Conservation (phyloP, 1,140 invertebrate genomes). For the Calephelis virginiensis region DNA sequence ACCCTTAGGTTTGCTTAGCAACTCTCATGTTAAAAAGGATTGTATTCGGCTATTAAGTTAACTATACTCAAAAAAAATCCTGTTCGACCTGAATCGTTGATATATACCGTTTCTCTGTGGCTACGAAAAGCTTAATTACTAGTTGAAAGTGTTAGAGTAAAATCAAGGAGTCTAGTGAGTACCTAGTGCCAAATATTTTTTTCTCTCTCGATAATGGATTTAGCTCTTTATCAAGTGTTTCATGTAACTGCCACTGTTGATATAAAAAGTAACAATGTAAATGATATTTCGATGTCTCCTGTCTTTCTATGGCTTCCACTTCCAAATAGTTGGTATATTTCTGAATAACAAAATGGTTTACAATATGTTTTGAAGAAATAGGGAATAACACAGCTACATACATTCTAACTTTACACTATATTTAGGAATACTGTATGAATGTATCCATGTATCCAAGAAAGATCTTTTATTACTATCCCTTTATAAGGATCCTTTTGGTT, state of each 20-base stretch:
- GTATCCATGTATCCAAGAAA: neutral
- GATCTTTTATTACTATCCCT: slow-evolving; percentile 29
- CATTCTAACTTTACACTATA: slow-evolving; percentile 31
- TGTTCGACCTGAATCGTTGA: slow-evolving; percentile 17
- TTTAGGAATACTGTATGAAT: slow-evolving; percentile 32
- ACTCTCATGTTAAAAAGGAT: slow-evolving; percentile 39
- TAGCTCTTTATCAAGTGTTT: slow-evolving; percentile 29
- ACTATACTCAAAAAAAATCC: slow-evolving; percentile 38
- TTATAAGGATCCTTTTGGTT: neutral
- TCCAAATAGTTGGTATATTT: slow-evolving; percentile 32
- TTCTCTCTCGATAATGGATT: slow-evolving; percentile 34
- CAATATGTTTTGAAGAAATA: no score
- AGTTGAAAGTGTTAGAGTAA: no score
- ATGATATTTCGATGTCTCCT: no score
- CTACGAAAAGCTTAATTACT: no score
- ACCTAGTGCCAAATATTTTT: slow-evolving; percentile 32
- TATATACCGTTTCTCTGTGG: no score
- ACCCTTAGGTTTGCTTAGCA: slow-evolving; percentile 10
- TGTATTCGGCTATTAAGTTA: slow-evolving; percentile 38
- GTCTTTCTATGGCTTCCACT: neutral
- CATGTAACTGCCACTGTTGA: no score
- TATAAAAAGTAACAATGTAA: no score
- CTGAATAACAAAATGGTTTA: slow-evolving; percentile 19
- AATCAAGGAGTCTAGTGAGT: slow-evolving; percentile 21
- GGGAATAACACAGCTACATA: slow-evolving; percentile 14